These are phyloP conservation scores for Phaonia tiefii DNA, from an alignment of 2,888 invertebrate species.

Conservation along the genomic window DNA sequence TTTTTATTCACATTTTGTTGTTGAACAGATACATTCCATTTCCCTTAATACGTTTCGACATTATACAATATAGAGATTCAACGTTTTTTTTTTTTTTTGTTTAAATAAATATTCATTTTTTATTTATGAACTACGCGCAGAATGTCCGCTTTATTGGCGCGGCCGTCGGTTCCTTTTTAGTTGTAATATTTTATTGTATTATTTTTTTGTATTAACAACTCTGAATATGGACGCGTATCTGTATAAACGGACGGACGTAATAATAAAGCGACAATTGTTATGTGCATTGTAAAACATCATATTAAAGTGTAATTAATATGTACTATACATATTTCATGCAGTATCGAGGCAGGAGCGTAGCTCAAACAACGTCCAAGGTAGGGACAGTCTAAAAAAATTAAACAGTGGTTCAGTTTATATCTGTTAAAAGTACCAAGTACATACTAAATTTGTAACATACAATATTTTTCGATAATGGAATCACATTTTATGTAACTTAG, in stretches of 20 bases:
- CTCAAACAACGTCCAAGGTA: no score
- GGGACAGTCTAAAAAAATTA: no score
- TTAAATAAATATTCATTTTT: neutral
- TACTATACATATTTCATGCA: constrained; percentile 17
- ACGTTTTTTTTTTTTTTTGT: constrained; percentile 40
- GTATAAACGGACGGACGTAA: neutral
- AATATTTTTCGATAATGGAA: no score
- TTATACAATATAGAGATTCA: no score
- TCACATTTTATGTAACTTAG: no score
- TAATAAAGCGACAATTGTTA: constrained; percentile 25
- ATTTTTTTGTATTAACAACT: neutral
- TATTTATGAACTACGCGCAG: neutral
- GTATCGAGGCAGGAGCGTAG: neutral
- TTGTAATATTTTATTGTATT: constrained; percentile 1
- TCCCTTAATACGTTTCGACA: constrained; percentile 34
- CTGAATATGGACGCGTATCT: no score
- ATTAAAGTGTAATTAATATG: constrained; percentile 25
- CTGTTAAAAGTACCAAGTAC: no score
- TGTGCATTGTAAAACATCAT: constrained; percentile 29
- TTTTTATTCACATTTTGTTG: no score
- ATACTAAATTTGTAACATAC: no score
- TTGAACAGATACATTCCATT: constrained; percentile 40
- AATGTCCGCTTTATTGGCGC: constrained; percentile 11
- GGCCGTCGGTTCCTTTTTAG: constrained; percentile 36
- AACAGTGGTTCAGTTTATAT: no score